These are phyloP conservation scores for Pedetes capensis DNA, from an alignment of 2,113 vertebrate species.

Conservation along the genomic window DNA sequence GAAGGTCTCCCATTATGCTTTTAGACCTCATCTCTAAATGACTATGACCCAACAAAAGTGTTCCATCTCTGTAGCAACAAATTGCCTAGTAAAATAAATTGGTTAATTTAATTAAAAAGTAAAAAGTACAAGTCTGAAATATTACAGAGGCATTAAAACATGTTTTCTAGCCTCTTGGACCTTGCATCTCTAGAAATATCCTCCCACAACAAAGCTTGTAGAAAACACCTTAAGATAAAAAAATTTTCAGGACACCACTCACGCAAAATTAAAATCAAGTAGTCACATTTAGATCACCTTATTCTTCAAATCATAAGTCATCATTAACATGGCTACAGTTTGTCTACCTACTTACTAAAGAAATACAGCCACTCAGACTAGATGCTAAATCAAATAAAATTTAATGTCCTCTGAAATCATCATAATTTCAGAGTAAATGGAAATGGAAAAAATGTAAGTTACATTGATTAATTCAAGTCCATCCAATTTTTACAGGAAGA, in stretches of 20 bases:
- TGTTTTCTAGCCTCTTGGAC: neutral
- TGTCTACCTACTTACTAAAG: conserved; percentile 16
- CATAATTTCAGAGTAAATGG: conserved; percentile 50
- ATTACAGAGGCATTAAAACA: neutral
- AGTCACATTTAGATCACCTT: conserved; percentile 18
- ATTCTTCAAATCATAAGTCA: conserved; percentile 46
- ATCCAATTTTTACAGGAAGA: neutral
- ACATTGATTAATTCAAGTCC: conserved; percentile 45
- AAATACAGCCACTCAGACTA: conserved; percentile 18
- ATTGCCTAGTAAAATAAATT: neutral
- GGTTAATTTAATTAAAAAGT: neutral
- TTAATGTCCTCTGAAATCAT: conserved; percentile 57
- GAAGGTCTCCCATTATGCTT: neutral
- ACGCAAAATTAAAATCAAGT: conserved; percentile 54
- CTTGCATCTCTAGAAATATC: neutral
- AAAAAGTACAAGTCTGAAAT: neutral
- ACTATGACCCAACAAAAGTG: neutral
- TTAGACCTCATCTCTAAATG: neutral
- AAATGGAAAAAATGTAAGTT: conserved; percentile 48
- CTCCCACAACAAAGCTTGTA: neutral
- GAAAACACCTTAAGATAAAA: conserved; percentile 3
- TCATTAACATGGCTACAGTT: conserved; percentile 33
- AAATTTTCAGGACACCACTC: neutral
- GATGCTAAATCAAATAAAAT: conserved; percentile 63
- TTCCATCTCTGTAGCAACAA: neutral